Percentiles rank a stretch among this genome's conserved stretches.
These are phyloP conservation scores for Rhea americana DNA, from an alignment of 2,113 vertebrate species.

Conservation along the genomic window DNA sequence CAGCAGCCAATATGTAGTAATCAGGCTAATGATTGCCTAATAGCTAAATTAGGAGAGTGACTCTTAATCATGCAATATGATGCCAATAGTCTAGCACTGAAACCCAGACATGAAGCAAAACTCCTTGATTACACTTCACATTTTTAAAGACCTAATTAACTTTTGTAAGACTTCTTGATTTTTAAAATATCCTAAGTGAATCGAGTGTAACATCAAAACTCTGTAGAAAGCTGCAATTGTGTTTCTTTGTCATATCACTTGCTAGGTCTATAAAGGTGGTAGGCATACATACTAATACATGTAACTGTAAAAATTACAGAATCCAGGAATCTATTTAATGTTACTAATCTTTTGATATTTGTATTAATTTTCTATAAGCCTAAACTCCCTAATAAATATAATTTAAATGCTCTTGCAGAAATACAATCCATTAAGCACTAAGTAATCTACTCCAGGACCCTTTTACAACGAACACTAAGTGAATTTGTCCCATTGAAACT, in stretches of 20 bases:
- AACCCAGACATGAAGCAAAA: constrained; percentile 61
- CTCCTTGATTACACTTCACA: constrained; percentile 66
- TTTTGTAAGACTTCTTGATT: constrained; percentile 61
- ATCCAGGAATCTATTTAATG: background rate
- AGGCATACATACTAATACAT: background rate
- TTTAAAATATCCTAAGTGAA: constrained; percentile 36
- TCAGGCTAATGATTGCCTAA: constrained; percentile 74
- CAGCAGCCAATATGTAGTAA: constrained; percentile 68
- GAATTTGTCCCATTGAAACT: constrained; percentile 30
- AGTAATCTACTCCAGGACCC: constrained; percentile 11
- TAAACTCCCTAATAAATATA: constrained; percentile 35
- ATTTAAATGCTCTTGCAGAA: constrained; percentile 41
- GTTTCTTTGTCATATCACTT: background rate
- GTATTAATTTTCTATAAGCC: constrained; percentile 58
- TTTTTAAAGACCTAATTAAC: constrained; percentile 64
- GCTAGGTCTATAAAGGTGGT: background rate
- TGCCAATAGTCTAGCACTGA: constrained; percentile 57
- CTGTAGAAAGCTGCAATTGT: background rate
- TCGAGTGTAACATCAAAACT: background rate
- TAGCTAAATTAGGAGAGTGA: constrained; percentile 70
- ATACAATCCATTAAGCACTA: constrained; percentile 46
- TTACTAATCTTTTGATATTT: constrained; percentile 34
- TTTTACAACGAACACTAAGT: constrained; percentile 50
- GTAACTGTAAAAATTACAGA: background rate
- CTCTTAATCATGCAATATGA: constrained; percentile 71